phyloP scores from a whole-genome alignment of 2,113 vertebrate species.

The Mugil cephalus region DNA sequence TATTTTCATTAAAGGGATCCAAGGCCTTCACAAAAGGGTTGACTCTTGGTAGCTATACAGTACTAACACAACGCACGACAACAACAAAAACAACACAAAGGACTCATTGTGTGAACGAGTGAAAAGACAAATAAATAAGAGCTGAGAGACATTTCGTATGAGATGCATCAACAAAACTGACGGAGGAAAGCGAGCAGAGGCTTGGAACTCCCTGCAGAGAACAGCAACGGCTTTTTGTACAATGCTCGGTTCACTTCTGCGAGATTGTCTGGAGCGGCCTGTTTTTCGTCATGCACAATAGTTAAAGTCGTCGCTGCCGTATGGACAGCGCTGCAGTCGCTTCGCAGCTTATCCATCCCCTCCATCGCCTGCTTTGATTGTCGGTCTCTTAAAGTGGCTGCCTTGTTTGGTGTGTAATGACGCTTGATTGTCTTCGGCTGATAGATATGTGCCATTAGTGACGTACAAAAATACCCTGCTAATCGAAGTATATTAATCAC shows the following conservation, averaged over 20 bases:
- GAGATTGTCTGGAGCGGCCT: conserved; percentile 71
- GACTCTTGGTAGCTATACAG: conserved; percentile 76
- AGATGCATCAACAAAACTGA: conserved; percentile 66
- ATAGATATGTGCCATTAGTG: conserved; percentile 36
- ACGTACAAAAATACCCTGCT: conserved; percentile 16
- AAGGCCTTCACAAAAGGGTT: conserved; percentile 83
- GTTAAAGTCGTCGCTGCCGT: conserved; percentile 35
- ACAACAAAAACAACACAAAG: conserved; percentile 73
- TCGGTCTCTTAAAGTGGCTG: conserved; percentile 39
- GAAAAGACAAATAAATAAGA: conserved; percentile 80
- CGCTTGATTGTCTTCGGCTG: conserved; percentile 72
- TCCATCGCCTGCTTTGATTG: conserved; percentile 64
- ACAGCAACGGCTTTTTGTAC: conserved; percentile 57
- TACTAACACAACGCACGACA: conserved; percentile 73
- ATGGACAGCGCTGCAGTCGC: conserved; percentile 39
- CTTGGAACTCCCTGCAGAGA: conserved; percentile 39
- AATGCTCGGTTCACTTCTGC: conserved; percentile 54
- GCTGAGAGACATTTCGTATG: conserved; percentile 57
- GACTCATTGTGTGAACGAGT: conserved; percentile 71
- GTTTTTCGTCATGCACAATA: conserved; percentile 70
- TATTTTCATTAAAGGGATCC: conserved; percentile 84
- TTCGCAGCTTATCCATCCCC: conserved; percentile 47
- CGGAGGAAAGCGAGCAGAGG: conserved; percentile 63
- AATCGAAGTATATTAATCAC: neutral
- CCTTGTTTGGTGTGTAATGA: conserved; percentile 32